phyloP scores from a whole-genome alignment of 2,797 vertebrate genomes.

The Graptemys geographica region DNA sequence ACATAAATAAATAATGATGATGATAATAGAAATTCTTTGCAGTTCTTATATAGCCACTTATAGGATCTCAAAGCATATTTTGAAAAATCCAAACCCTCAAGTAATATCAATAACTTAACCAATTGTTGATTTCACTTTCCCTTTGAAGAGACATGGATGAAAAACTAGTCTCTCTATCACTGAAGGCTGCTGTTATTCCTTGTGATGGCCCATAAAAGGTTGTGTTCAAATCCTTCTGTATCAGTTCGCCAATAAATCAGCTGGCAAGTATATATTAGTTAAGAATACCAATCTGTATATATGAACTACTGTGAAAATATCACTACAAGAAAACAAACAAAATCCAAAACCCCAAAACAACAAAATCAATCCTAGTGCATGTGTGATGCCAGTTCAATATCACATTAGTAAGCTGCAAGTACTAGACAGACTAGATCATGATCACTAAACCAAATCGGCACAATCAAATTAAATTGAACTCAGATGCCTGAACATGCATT shows the following conservation, averaged over 20 bases:
- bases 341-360: background rate
- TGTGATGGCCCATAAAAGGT: background rate
- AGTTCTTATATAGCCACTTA: background rate
- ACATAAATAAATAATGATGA: background rate
- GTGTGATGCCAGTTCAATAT: constrained; percentile 16
- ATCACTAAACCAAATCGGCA: background rate
- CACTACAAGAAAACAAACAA: background rate
- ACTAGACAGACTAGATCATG: constrained; percentile 25
- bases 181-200: background rate
- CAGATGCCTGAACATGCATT: constrained; percentile 7
- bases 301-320: background rate
- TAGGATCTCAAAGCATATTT: background rate
- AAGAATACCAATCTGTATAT: background rate
- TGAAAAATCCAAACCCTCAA: background rate
- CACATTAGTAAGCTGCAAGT: constrained; percentile 35
- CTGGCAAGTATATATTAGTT: background rate
- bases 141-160: background rate
- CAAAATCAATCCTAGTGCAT: background rate
- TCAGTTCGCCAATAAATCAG: background rate
- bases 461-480: constrained; percentile 51
- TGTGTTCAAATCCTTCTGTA: background rate
- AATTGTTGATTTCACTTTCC: background rate
- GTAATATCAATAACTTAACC: background rate
- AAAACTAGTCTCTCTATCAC: background rate
- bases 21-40: background rate